A percentile compares a stretch with the other conserved stretches of the same genome.
Conservation (phyloP, 2,113 vertebrate genomes). For the Megaceryle torquata region DNA sequence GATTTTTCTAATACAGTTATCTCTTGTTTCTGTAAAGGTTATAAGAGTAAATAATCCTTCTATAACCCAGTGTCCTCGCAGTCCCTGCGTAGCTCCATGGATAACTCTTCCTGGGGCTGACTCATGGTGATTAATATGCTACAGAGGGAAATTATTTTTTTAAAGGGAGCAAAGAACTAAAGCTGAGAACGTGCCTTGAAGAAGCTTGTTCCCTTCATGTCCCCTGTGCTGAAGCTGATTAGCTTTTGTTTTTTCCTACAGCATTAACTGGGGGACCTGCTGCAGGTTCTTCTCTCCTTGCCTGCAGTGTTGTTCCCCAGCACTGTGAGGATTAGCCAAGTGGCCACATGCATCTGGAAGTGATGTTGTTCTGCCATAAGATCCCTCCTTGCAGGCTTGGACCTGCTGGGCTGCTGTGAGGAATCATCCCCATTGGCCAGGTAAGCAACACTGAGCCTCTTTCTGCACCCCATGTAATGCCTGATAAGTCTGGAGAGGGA, state of each 20-base stretch:
- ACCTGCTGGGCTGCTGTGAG: neutral
- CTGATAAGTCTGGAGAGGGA: neutral
- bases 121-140: neutral
- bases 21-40: slow-evolving; percentile 32
- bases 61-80: neutral
- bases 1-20: neutral
- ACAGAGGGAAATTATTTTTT: neutral
- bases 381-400: neutral
- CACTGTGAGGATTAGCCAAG: neutral
- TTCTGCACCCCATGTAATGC: neutral
- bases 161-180: neutral
- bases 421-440: neutral
- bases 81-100: neutral
- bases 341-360: neutral
- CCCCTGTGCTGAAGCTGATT: neutral
- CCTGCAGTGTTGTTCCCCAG: neutral
- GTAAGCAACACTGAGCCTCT: neutral
- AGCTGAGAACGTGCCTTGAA: neutral
- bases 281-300: neutral
- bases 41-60: slow-evolving; percentile 34
- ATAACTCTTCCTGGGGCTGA: slow-evolving; percentile 32
- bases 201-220: neutral
- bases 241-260: neutral
- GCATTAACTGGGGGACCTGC: neutral
- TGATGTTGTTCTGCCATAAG: neutral